Conservation (phyloP, 2,888 invertebrate species). For the Caenorhabditis sp. region DNA sequence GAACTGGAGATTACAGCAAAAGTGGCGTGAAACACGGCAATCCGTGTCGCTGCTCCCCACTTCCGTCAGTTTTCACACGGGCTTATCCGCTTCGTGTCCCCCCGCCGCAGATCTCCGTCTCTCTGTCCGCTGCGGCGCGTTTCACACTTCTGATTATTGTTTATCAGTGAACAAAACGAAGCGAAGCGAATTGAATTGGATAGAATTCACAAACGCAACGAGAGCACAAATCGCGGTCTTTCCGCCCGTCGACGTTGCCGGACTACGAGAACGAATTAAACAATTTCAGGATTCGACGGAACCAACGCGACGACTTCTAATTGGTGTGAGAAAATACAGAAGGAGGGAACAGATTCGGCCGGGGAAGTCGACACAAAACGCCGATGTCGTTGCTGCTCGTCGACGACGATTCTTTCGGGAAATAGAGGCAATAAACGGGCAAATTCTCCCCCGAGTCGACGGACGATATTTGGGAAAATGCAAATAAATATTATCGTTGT, state of each 20-base stretch:
- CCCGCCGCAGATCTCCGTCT: neutral
- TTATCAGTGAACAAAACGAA: neutral
- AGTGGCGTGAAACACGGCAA: slow-evolving; percentile 6
- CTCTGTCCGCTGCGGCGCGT: neutral
- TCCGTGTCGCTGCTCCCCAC: neutral
- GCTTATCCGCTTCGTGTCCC: slow-evolving; percentile 1
- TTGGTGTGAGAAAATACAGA: too few species aligned
- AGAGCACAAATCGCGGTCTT: neutral
- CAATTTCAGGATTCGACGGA: neutral
- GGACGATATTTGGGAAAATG: slow-evolving; percentile 16
- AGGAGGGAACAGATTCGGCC: too few species aligned
- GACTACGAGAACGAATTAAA: neutral
- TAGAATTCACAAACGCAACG: neutral
- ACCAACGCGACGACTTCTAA: neutral
- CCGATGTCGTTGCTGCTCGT: neutral
- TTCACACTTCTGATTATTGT: slow-evolving; percentile 3
- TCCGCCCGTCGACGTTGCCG: too few species aligned
- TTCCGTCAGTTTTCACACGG: slow-evolving; percentile 10
- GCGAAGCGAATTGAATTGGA: neutral
- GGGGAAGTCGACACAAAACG: neutral
- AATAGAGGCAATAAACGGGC: slow-evolving; percentile 3
- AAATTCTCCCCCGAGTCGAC: neutral
- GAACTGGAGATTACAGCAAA: neutral
- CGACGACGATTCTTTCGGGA: neutral
- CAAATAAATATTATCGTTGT: slow-evolving; percentile 11